Evolutionary conservation across 1,140 invertebrate species (phyloP), one percentile per base, ranked within the genome.

Genomic region (Thaumetopoea pityocampa): DNA sequence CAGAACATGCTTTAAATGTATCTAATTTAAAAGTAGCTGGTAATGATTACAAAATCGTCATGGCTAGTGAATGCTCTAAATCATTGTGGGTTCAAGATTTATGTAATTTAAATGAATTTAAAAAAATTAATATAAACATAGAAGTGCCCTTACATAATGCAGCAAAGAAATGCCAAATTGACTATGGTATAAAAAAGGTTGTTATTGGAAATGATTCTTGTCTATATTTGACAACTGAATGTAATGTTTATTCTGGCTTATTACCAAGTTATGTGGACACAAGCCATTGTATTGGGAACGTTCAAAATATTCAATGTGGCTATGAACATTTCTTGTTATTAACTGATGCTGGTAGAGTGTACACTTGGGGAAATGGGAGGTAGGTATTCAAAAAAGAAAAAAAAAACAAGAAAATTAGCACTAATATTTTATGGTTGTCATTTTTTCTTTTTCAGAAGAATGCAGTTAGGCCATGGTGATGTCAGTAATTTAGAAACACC

Each of bases 341-440:
- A 2, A 90, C 92, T 35, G 86, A 88, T 44, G 83, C 86, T 62
- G 94, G 94, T 1, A 86, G 88, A 51, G 87, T 97, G 40, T 95
- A 92, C 60, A 91, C 90, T 7, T 94, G 91, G 89, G 95, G 95
- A 26, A 88, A 88, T 60, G 93, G 94, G 59, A 92, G 92, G 93
- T 95, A 88, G 74, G 80, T 81, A 48, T 32, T 40, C n/a, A 10
- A 10, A n/a, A 2, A 5, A 20, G 6, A 11, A 2, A 18, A 32
- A 19, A 32, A n/a, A 32, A 32, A 5, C 2, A 32, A 1, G 19
- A 3, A 3, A n/a, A 5, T 3, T 15, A 11, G 10, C 5, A 24
- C 34, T 20, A 40, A 20, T 23, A 8, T 27, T 24, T 22, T 28
- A 23, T 27, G 35, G 5, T 35, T 35, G 35, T 22, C n/a, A n/a